Percentiles rank a stretch among this genome's conserved stretches.
Evolutionary conservation across 2,888 invertebrate species (phyloP).

Genomic region (Himalopsyche japonica): DNA sequence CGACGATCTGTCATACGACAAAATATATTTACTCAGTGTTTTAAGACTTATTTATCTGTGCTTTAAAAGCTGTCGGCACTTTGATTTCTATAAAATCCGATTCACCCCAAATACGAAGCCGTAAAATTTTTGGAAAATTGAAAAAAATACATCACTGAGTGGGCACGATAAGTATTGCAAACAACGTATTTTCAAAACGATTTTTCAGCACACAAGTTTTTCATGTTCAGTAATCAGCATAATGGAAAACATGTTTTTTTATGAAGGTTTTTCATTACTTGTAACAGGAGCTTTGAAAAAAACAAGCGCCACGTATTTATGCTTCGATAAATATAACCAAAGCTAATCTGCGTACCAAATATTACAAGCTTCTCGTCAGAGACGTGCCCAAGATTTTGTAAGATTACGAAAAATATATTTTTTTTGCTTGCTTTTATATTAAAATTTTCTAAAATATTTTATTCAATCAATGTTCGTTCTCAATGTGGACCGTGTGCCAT

Average conservation of each 20-base stretch:
- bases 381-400: background rate
- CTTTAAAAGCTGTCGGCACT: too few species aligned
- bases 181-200: background rate
- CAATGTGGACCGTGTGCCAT: too few species aligned
- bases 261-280: constrained; percentile 36
- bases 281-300: constrained; percentile 30
- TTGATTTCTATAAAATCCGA: too few species aligned
- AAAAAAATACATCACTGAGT: background rate
- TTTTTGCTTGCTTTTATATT: too few species aligned
- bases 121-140: background rate
- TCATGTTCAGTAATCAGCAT: constrained; percentile 31
- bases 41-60: too few species aligned
- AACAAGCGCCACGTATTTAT: constrained; percentile 33
- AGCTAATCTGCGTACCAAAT: constrained; percentile 23
- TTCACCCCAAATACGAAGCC: background rate
- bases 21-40: too few species aligned
- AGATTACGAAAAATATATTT: too few species aligned
- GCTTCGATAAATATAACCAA: constrained; percentile 35
- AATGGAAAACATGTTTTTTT: constrained; percentile 39
- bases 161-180: background rate
- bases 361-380: background rate
- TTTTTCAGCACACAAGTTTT: background rate
- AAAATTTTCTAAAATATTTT: too few species aligned
- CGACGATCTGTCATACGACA: too few species aligned
- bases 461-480: too few species aligned